Conservation (phyloP, 2,888 invertebrate species). For the Hofmannophila pseudospretella region DNA sequence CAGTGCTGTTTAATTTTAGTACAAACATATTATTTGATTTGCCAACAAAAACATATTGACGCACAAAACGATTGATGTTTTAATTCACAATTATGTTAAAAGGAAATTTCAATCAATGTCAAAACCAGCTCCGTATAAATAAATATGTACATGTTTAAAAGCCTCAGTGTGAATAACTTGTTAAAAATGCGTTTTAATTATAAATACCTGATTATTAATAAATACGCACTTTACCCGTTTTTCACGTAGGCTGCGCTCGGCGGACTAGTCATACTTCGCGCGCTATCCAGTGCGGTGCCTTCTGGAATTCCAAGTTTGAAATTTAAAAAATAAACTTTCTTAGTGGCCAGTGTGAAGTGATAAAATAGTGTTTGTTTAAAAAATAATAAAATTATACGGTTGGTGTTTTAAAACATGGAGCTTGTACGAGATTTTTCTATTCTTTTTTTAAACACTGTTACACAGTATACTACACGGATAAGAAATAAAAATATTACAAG, state of each 20-base stretch:
- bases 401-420: slow-evolving; percentile 58
- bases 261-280: slow-evolving; percentile 50
- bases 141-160: slow-evolving; percentile 2
- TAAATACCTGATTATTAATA: slow-evolving; percentile 49
- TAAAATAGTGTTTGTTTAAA: slow-evolving; percentile 47
- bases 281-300: slow-evolving; percentile 50
- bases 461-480: slow-evolving; percentile 9
- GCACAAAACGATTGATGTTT: no score
- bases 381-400: slow-evolving; percentile 49
- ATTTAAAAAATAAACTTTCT: slow-evolving; percentile 23
- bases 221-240: slow-evolving; percentile 26
- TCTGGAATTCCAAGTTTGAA: slow-evolving; percentile 41
- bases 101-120: slow-evolving; percentile 17
- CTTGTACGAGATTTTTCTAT: slow-evolving; percentile 51
- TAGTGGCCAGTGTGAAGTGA: slow-evolving; percentile 60
- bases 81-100: background rate
- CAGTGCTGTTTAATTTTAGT: no score
- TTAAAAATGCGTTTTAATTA: slow-evolving; percentile 11
- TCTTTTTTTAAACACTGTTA: slow-evolving; percentile 20
- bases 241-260: slow-evolving; percentile 31
- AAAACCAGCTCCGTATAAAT: background rate
- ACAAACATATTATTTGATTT: no score
- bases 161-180: slow-evolving; percentile 1
- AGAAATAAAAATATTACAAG: background rate
- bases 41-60: no score